Conservation (phyloP, 2,888 invertebrate species). For the Drosophila formosana region DNA sequence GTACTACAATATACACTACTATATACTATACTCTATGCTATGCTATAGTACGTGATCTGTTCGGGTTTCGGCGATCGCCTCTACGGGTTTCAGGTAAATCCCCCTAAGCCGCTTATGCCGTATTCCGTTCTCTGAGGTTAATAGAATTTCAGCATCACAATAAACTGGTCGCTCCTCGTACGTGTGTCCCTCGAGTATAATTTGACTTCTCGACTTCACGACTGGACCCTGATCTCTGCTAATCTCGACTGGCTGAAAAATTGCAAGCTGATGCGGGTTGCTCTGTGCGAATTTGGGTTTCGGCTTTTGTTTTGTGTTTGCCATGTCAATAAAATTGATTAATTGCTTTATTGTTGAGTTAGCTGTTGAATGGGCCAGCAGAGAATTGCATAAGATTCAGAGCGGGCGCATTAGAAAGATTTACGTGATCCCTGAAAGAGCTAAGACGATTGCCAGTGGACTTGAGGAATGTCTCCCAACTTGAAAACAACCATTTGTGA, state of each 20-base stretch:
- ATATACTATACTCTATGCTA: slow-evolving; percentile 9
- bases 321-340: slow-evolving; percentile 74
- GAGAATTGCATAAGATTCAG: slow-evolving; percentile 58
- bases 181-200: slow-evolving; percentile 73
- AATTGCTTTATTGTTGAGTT: slow-evolving; percentile 73
- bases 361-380: slow-evolving; percentile 24
- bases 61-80: slow-evolving; percentile 21
- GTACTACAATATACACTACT: slow-evolving; percentile 28
- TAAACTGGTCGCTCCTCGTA: slow-evolving; percentile 44
- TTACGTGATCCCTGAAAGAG: slow-evolving; percentile 30
- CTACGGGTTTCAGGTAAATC: slow-evolving; percentile 64
- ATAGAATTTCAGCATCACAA: slow-evolving; percentile 63
- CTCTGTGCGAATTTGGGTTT: slow-evolving; percentile 44
- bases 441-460: not conserved
- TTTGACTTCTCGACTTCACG: slow-evolving; percentile 38
- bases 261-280: slow-evolving; percentile 64
- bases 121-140: slow-evolving; percentile 54
- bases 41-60: slow-evolving; percentile 50
- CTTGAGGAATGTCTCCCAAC: not conserved
- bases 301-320: slow-evolving; percentile 49
- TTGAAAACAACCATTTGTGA: not conserved
- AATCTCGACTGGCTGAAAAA: slow-evolving; percentile 76
- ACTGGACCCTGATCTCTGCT: slow-evolving; percentile 61
- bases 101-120: slow-evolving; percentile 71
- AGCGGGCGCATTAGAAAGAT: slow-evolving; percentile 26